Evolutionary conservation across 1,140 invertebrate genomes (phyloP), one percentile per base, ranked within the genome.

Genomic region (Euura saliciscinereae): DNA sequence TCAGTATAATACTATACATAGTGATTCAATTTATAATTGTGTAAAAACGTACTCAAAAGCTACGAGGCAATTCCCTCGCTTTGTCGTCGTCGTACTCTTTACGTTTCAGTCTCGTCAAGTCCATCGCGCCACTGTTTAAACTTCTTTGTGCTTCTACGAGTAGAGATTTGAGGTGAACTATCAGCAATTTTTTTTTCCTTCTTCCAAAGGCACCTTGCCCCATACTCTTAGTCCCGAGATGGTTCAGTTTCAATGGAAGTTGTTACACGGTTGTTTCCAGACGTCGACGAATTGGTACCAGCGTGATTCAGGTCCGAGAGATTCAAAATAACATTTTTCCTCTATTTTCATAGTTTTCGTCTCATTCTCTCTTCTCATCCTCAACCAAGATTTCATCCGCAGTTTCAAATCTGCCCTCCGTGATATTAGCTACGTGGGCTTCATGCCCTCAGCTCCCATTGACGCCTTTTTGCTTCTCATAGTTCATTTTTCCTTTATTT

Each of bases 71-170:
- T 82, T 86, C 81, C 81, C 80, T 80, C 51, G 51, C 13, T 59
- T 59, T 59, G 51, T 85, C 84, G 51, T 85, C 84, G 80, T 86
- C 83, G 83, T 83, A 85, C 82, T 80, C 78, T 83, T 85, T 83
- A 85, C 82, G 79, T 80, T 79, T 86, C 85, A 86, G 85, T 86
- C 85, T 86, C 85, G 85, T 86, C 75, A 79, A 83, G 79, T 79
- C 79, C 76, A 80, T 82, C 70, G 77, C 43, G 43, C 43, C 66
- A 67, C 28, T 67, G 4, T 28, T 67, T 11, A 67, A 42, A 8
- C 8, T 44, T 10, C 42, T 67, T 67, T 67, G 28, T 42, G 66
- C 43, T 28, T 67, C 28, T 42, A 67, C 43, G 43, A 67, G 28
- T 42, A 28, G 7, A 28, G 8, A 44, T 66, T 65, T 45, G 10